Conservation (phyloP, 1,140 invertebrate genomes). For the Diachasma alloeum region DNA sequence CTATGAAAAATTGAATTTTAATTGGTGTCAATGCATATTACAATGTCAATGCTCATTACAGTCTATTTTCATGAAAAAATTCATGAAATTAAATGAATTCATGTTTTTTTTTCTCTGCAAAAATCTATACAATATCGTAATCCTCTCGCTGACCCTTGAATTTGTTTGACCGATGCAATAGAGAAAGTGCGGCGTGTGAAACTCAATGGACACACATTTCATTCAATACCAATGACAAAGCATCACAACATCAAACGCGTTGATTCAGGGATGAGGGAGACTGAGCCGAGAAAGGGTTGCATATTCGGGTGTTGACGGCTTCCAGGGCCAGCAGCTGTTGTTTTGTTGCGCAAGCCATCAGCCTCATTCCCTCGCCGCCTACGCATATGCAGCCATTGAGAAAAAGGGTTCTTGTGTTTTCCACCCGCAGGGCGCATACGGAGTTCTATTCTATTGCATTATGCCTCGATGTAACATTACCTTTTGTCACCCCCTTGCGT, state of each 20-base stretch:
- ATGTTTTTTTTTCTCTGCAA: too few relatives aligned
- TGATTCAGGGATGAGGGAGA: neutral
- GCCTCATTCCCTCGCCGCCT: neutral
- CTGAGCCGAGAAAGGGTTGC: slow-evolving; percentile 47
- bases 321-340: slow-evolving; percentile 57
- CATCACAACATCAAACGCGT: slow-evolving; percentile 5
- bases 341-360: slow-evolving; percentile 57
- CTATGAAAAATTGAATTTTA: too few relatives aligned
- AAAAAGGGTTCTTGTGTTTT: slow-evolving; percentile 6
- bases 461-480: neutral
- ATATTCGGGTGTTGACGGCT: slow-evolving; percentile 46
- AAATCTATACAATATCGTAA: too few relatives aligned
- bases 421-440: neutral
- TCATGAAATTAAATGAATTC: too few relatives aligned
- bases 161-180: slow-evolving; percentile 20
- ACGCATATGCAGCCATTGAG: neutral
- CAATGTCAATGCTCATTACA: too few relatives aligned
- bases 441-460: slow-evolving; percentile 3
- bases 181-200: neutral
- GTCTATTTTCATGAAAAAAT: too few relatives aligned
- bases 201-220: neutral
- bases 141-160: neutral
- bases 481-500: neutral
- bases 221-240: slow-evolving; percentile 5
- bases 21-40: too few relatives aligned